phyloP scores from a whole-genome alignment of 1,140 invertebrate genomes.

The Rhyzopertha dominica region DNA sequence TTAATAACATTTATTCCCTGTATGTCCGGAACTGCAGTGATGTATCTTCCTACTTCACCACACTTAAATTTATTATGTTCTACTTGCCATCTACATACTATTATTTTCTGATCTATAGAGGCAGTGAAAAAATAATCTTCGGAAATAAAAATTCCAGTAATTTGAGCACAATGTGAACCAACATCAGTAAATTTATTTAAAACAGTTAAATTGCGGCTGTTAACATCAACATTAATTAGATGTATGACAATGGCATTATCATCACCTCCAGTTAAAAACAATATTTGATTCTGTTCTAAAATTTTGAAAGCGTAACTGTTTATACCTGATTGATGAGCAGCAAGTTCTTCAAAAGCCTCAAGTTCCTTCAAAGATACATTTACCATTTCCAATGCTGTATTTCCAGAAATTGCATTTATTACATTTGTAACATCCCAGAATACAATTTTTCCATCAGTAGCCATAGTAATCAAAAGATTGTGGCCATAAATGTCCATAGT shows the following conservation, averaged over 20 bases:
- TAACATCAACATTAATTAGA: constrained; percentile 15
- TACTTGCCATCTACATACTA: constrained; percentile 45
- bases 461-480: constrained; percentile 53
- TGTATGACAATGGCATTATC: constrained; percentile 59
- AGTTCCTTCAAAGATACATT: too few species aligned
- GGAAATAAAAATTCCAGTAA: constrained; percentile 55
- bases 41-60: constrained; percentile 43
- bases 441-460: constrained; percentile 59
- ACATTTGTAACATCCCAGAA: constrained; percentile 55
- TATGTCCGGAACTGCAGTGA: constrained; percentile 54
- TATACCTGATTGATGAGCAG: constrained; percentile 65
- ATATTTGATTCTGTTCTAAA: constrained; percentile 43
- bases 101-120: constrained; percentile 58
- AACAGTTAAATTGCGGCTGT: not conserved
- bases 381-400: too few species aligned
- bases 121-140: constrained; percentile 49
- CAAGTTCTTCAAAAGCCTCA: constrained; percentile 44
- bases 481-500: constrained; percentile 31
- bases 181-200: constrained; percentile 15
- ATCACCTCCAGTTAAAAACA: constrained; percentile 64
- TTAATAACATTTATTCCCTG: constrained; percentile 51
- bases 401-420: too few species aligned
- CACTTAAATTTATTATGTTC: constrained; percentile 34
- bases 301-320: constrained; percentile 54
- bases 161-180: constrained; percentile 57